phyloP scores from a whole-genome alignment of 92 coral and sea anemone species.

The Epizoanthus ramosus region DNA sequence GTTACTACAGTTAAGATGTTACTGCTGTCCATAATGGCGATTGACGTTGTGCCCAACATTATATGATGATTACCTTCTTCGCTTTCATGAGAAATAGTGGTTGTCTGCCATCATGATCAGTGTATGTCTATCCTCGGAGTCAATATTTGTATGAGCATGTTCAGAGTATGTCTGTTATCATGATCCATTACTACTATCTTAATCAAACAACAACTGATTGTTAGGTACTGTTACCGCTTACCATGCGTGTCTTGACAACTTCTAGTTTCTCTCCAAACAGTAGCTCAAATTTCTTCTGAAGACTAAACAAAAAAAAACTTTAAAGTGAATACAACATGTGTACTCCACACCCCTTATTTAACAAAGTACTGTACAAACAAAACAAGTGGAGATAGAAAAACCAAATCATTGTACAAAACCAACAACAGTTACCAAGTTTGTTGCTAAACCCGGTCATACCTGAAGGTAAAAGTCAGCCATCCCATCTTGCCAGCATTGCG shows the following conservation, averaged over 20 bases:
- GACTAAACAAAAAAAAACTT: slow-evolving; percentile 52
- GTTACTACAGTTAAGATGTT: neutral
- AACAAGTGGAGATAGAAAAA: no score
- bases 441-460: slow-evolving; percentile 48
- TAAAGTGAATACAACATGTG: neutral
- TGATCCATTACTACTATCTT: no score
- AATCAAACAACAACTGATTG: neutral
- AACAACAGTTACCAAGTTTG: neutral
- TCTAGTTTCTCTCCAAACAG: slow-evolving; percentile 96
- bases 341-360: neutral
- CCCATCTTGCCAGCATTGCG: slow-evolving; percentile 99
- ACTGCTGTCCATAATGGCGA: no score
- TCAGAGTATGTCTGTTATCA: neutral
- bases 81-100: neutral
- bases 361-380: no score
- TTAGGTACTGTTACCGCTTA: slow-evolving; percentile 9
- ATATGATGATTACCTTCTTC: neutral
- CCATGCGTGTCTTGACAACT: slow-evolving; percentile 95
- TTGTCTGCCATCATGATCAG: neutral
- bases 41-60: no score
- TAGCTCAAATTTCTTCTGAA: slow-evolving; percentile 96
- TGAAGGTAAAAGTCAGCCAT: slow-evolving; percentile 98
- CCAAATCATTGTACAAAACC: no score
- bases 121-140: neutral
- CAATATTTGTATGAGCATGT: neutral